Conservation (phyloP, 2,888 invertebrate species). For the Rhynchonema sp. region DNA sequence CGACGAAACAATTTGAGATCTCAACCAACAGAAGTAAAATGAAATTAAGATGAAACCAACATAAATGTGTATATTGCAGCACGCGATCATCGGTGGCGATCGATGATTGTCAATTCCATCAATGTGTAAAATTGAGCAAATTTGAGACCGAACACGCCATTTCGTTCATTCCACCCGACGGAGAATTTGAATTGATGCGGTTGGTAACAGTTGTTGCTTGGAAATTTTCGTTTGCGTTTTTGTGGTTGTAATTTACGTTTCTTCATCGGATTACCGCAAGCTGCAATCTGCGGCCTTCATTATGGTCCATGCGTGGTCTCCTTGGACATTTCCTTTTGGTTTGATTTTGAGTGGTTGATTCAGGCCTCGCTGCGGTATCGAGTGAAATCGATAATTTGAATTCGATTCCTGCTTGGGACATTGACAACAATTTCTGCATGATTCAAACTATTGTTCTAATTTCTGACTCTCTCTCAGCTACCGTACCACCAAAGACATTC, state of each 20-base stretch:
- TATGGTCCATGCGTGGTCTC: no score
- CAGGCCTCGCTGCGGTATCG: background rate
- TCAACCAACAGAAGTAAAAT: no score
- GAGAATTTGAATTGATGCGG: slow-evolving; percentile 98
- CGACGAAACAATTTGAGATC: no score
- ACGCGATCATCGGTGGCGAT: slow-evolving; percentile 95
- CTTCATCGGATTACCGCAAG: no score
- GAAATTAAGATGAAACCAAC: no score
- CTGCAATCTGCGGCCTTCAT: no score
- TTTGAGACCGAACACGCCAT: slow-evolving; percentile 99
- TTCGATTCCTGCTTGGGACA: no score
- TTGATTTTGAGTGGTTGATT: no score
- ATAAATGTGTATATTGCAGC: no score
- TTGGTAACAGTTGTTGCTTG: slow-evolving; percentile 23
- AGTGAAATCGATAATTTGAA: no score
- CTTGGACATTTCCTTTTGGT: background rate
- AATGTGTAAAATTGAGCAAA: slow-evolving; percentile 96
- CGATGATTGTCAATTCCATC: slow-evolving; percentile 99
- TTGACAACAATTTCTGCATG: background rate
- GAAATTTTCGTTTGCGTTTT: slow-evolving; percentile 3
- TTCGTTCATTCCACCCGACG: slow-evolving; percentile 98
- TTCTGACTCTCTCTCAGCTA: slow-evolving; percentile 46
- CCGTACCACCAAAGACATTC: slow-evolving; percentile 97
- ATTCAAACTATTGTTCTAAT: background rate
- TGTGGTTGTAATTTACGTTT: no score